phyloP scores from a whole-genome alignment of 2,888 invertebrate genomes.

The Ophion ellenae region DNA sequence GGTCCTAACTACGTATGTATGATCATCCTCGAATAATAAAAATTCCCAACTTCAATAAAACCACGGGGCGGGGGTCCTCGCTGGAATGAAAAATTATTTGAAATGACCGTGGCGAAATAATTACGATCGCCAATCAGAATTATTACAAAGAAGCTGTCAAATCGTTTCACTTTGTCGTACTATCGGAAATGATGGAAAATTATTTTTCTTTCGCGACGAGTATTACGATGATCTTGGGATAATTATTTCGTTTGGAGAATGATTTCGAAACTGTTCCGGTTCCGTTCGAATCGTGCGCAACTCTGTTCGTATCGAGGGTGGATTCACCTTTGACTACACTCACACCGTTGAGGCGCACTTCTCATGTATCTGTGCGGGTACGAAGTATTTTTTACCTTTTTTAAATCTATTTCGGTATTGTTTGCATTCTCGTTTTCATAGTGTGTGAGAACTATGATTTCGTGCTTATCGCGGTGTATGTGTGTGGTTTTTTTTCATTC shows the following conservation, averaged over 20 bases:
- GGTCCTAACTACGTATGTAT: conserved; percentile 56
- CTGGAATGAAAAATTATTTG: conserved; percentile 6
- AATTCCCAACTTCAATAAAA: conserved; percentile 46
- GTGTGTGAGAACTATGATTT: neutral
- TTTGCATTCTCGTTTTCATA: conserved; percentile 2
- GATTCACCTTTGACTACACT: conserved; percentile 50
- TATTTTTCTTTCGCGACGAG: neutral
- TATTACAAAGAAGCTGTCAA: neutral
- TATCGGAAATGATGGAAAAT: conserved; percentile 12
- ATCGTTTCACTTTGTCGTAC: neutral
- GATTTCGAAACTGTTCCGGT: neutral
- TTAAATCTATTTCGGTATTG: neutral
- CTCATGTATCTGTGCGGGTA: conserved; percentile 7
- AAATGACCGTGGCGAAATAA: conserved; percentile 2
- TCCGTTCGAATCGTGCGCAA: conserved; percentile 16
- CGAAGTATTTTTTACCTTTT: conserved; percentile 22
- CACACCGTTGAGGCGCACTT: conserved; percentile 57
- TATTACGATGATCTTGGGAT: neutral
- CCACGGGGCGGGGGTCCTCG: neutral
- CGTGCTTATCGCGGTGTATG: conserved; percentile 2
- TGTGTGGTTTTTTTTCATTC: conserved; percentile 1
- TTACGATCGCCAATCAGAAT: neutral
- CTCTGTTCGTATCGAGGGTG: conserved; percentile 48
- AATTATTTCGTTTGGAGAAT: conserved; percentile 7
- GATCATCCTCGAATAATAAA: conserved; percentile 65